Evolutionary conservation across 2,888 invertebrate species (phyloP), one percentile per base, ranked within the genome.

Genomic region (Hirtodrosophila histrioides): DNA sequence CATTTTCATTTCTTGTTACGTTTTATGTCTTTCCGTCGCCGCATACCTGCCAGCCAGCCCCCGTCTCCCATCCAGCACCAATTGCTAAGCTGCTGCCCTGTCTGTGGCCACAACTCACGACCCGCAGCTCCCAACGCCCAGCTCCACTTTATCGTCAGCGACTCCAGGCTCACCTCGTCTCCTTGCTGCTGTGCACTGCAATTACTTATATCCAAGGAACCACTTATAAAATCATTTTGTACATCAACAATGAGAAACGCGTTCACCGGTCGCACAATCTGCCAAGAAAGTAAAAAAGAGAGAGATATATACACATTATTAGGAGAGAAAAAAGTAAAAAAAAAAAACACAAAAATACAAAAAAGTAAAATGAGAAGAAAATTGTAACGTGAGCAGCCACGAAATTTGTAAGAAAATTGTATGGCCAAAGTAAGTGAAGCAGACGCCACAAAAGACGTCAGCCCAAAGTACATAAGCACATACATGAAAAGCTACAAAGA

Each of bases 201-300:
- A 89, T 97, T 95, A 92, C 96, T 96, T 89, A 99, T 96, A 91
- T 98, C 96, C 84, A 99, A 94, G 6, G 97, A 96, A 41, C 99
- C 99, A 56, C 95, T 95, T 90, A 99, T 98, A 92, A 99, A 99
- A 93, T 99, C 99, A 92, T 99, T 99, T 93, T 99, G 99, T 29
- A 99, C 98, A 92, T 99, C 99, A 70, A 99, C 97, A 66, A 99
- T 94, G 71, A 99, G 93, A 90, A 99, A 95, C 24, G 96, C 98
- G 90, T 95, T 95, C 77, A 96, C 95, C 12, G 97, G 97, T 55
- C 96, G 94, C 64, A 97, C 95, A 90, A 96, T 95, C 95, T 96
- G 92, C 69, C 75, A 78, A 64, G 74, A 90, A 90, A 76, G 74
- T 64, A 40, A 64, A 49, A 62, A 40, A 71, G 48, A 73, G 37